Evolutionary conservation across 2,888 invertebrate species (phyloP).

Genomic region (Amphimallon solstitiale): DNA sequence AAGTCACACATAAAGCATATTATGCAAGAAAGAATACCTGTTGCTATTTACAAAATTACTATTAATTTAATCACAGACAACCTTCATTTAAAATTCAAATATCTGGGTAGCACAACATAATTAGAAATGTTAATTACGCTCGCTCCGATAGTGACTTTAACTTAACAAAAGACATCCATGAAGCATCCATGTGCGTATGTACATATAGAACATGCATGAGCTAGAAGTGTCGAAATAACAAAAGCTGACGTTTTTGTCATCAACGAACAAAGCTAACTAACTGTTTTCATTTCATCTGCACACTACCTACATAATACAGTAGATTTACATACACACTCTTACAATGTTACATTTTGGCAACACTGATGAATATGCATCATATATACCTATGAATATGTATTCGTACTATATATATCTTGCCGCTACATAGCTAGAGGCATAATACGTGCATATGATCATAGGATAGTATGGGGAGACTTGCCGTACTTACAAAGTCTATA

Average conservation of each 20-base stretch:
- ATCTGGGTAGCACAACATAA: slow-evolving; percentile 31
- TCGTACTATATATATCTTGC: background rate
- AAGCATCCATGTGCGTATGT: slow-evolving; percentile 5
- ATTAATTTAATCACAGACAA: slow-evolving; percentile 25
- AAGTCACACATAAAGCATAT: slow-evolving; percentile 1
- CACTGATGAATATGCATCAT: background rate
- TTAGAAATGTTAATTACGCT: slow-evolving; percentile 31
- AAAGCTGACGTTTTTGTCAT: slow-evolving; percentile 10
- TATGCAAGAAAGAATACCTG: background rate
- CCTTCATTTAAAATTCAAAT: slow-evolving; percentile 33
- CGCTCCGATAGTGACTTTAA: background rate
- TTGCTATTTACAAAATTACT: slow-evolving; percentile 22
- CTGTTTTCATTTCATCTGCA: no score
- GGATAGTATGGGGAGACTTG: background rate
- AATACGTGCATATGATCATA: no score
- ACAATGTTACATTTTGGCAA: no score
- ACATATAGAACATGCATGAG: no score
- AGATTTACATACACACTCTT: no score
- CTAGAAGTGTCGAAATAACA: slow-evolving; percentile 16
- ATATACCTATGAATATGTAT: slow-evolving; percentile 4
- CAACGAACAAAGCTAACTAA: no score
- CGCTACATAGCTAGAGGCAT: no score
- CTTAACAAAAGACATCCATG: slow-evolving; percentile 9
- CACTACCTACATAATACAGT: no score
- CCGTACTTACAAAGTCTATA: background rate